phyloP scores from a whole-genome alignment of 2,797 vertebrate genomes.

The Myotis planiceps region DNA sequence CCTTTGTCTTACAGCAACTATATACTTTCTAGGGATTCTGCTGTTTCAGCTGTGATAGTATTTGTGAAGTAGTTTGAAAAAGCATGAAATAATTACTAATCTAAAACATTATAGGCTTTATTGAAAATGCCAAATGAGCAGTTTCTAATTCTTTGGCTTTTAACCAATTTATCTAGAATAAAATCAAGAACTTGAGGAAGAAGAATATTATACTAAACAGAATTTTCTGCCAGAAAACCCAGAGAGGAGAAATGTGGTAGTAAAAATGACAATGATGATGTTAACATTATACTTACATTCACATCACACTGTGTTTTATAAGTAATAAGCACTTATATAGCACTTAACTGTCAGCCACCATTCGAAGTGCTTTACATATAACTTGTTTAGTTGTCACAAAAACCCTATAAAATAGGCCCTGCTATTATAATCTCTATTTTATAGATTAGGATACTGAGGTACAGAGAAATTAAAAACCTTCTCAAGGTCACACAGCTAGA shows the following conservation, averaged over 20 bases:
- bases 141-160: conserved; percentile 23
- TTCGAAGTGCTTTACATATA: too few relatives aligned
- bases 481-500: neutral
- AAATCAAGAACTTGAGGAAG: neutral
- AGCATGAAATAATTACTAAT: neutral
- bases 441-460: neutral
- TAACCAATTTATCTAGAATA: neutral
- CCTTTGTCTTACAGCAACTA: neutral
- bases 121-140: neutral
- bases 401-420: neutral
- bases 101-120: neutral
- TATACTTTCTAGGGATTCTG: neutral
- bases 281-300: accelerated
- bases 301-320: neutral
- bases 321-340: neutral
- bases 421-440: neutral
- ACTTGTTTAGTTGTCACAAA: neutral
- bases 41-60: neutral
- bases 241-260: neutral
- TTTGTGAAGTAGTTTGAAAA: neutral
- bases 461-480: neutral
- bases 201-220: neutral
- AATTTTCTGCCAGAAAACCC: conserved; percentile 13
- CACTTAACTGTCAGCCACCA: neutral
- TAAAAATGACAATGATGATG: neutral